Evolutionary conservation across 2,113 vertebrate genomes (phyloP).

Genomic region (Catharus bicknelli): DNA sequence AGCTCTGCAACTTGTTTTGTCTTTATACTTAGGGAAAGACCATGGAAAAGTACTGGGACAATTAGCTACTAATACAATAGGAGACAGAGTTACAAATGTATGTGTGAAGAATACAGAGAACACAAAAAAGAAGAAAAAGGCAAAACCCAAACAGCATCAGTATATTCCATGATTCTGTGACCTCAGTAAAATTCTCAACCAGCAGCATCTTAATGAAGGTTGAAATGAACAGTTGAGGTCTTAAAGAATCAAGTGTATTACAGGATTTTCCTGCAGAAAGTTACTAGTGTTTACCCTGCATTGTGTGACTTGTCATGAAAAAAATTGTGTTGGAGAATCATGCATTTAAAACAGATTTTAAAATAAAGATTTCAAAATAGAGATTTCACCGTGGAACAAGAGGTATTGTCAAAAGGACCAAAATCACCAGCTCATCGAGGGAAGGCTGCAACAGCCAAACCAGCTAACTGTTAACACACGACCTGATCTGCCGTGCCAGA

Average conservation of each 20-base stretch:
- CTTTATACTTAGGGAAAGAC: neutral
- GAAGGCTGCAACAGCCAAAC: neutral
- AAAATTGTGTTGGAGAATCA: neutral
- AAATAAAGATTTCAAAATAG: neutral
- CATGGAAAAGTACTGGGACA: neutral
- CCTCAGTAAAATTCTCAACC: neutral
- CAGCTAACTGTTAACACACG: neutral
- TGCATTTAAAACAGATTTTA: neutral
- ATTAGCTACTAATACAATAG: neutral
- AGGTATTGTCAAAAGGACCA: neutral
- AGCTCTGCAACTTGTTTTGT: neutral
- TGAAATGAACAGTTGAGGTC: accelerated
- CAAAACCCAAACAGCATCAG: neutral
- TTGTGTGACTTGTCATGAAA: neutral
- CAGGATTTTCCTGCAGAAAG: neutral
- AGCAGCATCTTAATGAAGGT: neutral
- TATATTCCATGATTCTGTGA: neutral
- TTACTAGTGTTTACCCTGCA: accelerated
- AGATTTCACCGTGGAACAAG: neutral
- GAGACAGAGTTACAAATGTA: no score
- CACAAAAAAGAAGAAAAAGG: neutral
- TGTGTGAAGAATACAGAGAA: neutral
- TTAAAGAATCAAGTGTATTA: neutral
- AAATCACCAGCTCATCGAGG: accelerated
- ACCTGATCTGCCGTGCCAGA: accelerated